These are phyloP conservation scores for Gymnogyps californianus DNA, from an alignment of 2,113 vertebrate species.

Conservation along the genomic window DNA sequence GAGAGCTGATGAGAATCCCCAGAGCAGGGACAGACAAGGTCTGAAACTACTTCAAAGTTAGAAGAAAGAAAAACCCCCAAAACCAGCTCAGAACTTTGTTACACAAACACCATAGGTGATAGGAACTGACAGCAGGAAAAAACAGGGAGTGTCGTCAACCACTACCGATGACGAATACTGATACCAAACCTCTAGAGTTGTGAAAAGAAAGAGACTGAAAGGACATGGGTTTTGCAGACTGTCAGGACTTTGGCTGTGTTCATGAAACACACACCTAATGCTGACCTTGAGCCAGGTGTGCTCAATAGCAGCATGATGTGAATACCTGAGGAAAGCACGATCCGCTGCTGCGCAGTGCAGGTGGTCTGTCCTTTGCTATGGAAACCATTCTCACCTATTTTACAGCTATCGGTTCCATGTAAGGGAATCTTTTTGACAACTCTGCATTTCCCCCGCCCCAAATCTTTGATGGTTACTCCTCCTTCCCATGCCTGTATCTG, in stretches of 20 bases:
- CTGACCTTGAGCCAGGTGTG: not conserved
- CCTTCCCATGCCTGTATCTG: not conserved
- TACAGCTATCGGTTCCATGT: not conserved
- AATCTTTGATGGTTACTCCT: not conserved
- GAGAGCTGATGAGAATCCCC: not conserved
- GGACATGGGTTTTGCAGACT: not conserved
- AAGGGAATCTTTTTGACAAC: not conserved
- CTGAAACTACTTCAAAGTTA: not conserved
- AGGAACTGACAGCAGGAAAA: not conserved
- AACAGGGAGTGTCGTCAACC: not conserved
- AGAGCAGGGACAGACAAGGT: not conserved
- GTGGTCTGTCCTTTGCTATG: not conserved
- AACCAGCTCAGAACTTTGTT: not conserved
- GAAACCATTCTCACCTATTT: not conserved
- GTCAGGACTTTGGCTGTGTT: not conserved
- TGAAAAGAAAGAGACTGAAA: not conserved
- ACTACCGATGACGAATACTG: fast-evolving
- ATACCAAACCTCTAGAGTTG: not conserved
- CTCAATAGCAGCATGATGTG: not conserved
- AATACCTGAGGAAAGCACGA: not conserved
- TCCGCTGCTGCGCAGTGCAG: not conserved
- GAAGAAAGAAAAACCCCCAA: not conserved
- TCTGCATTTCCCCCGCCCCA: not conserved
- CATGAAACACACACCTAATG: not conserved
- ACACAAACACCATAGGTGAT: not conserved